Evolutionary conservation across 1,140 invertebrate genomes (phyloP).

Genomic region (Drosophila fuyamai): DNA sequence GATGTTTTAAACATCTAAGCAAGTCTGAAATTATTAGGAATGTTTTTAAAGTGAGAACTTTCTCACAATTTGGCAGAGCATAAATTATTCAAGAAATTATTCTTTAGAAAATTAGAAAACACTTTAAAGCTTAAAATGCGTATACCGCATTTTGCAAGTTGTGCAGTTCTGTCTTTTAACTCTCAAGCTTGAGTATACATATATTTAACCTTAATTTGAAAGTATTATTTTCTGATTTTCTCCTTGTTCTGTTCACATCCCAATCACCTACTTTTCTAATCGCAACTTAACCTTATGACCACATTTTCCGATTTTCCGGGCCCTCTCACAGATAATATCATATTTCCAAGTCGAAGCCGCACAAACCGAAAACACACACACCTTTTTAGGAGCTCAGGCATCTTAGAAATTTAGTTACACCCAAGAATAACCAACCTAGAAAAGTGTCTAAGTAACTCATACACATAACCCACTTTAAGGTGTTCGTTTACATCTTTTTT

Average conservation of each 20-base stretch:
- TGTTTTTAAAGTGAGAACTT: neutral
- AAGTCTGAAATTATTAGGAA: constrained; percentile 1
- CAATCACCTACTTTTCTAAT: constrained; percentile 46
- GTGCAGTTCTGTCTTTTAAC: neutral
- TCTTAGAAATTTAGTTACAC: constrained; percentile 44
- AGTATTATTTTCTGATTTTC: neutral
- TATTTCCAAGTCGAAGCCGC: constrained; percentile 45
- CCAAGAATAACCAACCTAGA: constrained; percentile 36
- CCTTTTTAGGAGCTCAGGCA: constrained; percentile 15
- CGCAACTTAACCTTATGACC: constrained; percentile 68
- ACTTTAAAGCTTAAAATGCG: too few species aligned
- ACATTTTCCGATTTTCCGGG: constrained; percentile 26
- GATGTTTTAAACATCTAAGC: neutral
- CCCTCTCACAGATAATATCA: constrained; percentile 34
- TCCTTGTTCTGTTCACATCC: neutral
- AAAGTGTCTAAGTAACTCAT: constrained; percentile 65
- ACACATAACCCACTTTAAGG: constrained; percentile 63
- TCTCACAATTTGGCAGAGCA: neutral
- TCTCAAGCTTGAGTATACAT: neutral
- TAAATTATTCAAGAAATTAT: neutral
- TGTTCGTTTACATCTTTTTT: constrained; percentile 74
- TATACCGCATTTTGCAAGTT: too few species aligned
- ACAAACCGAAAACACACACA: constrained; percentile 9
- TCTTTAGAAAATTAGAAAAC: neutral
- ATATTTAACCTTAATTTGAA: neutral